These are phyloP conservation scores for Spinibarbus caldwelli DNA, from an alignment of 2,797 vertebrate genomes.

Conservation along the genomic window DNA sequence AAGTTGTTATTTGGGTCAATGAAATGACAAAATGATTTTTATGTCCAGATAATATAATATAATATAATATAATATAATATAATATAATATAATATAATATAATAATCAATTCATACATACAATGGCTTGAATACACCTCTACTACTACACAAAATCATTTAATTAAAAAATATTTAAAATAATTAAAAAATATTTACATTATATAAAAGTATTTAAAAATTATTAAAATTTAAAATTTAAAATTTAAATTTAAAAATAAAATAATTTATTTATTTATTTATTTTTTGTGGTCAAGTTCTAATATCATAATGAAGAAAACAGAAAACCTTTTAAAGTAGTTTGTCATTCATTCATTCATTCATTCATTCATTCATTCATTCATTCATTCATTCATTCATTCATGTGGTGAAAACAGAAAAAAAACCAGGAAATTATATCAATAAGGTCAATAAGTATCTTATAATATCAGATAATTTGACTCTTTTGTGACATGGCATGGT, in stretches of 20 bases:
- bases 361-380: not conserved
- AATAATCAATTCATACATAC: not conserved
- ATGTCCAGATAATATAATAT: not conserved
- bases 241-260: too few relatives aligned
- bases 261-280: too few relatives aligned
- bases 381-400: not conserved
- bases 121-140: not conserved
- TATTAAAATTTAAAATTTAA: not conserved
- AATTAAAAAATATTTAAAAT: not conserved
- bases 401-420: not conserved
- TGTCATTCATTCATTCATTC: not conserved
- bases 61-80: not conserved
- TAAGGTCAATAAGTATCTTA: not conserved
- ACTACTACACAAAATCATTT: not conserved
- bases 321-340: not conserved
- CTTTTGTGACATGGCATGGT: not conserved
- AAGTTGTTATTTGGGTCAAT: not conserved
- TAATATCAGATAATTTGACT: not conserved
- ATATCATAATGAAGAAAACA: not conserved
- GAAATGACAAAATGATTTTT: not conserved
- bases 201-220: too few relatives aligned
- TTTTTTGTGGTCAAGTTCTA: not conserved
- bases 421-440: not conserved
- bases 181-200: too few relatives aligned
- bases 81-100: not conserved